Conservation (phyloP, 2,888 invertebrate species). For the Meganola albula region DNA sequence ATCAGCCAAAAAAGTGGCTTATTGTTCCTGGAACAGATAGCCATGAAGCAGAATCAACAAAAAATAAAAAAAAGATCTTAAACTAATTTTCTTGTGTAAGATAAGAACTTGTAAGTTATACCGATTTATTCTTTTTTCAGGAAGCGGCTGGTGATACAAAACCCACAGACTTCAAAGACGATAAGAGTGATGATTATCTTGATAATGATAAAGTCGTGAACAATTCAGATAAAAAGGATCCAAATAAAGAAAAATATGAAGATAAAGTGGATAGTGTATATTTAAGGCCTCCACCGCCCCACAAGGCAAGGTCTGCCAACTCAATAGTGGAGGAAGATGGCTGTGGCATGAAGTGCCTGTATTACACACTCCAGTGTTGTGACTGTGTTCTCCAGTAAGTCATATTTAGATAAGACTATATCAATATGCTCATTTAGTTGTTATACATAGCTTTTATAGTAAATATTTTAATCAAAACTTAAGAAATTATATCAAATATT, state of each 20-base stretch:
- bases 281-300: constrained; percentile 44
- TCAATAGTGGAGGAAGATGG: constrained; percentile 69
- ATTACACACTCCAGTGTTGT: constrained; percentile 80
- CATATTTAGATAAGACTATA: constrained; percentile 8
- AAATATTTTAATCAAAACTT: not conserved
- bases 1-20: too few species aligned
- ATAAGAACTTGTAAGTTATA: too few species aligned
- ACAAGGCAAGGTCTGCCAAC: constrained; percentile 40
- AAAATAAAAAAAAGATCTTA: too few species aligned
- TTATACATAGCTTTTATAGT: not conserved
- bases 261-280: constrained; percentile 65
- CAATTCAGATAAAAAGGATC: constrained; percentile 34
- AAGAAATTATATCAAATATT: too few species aligned
- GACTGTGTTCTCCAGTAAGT: constrained; percentile 75
- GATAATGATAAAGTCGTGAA: constrained; percentile 40
- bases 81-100: too few species aligned
- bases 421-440: constrained; percentile 14
- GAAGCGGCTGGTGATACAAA: constrained; percentile 53
- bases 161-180: constrained; percentile 30
- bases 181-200: constrained; percentile 37
- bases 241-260: constrained; percentile 32
- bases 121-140: too few species aligned
- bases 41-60: too few species aligned
- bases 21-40: too few species aligned
- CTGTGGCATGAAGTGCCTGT: constrained; percentile 79